phyloP scores from a whole-genome alignment of 1,140 invertebrate genomes.

The Drosophila punjabiensis region DNA sequence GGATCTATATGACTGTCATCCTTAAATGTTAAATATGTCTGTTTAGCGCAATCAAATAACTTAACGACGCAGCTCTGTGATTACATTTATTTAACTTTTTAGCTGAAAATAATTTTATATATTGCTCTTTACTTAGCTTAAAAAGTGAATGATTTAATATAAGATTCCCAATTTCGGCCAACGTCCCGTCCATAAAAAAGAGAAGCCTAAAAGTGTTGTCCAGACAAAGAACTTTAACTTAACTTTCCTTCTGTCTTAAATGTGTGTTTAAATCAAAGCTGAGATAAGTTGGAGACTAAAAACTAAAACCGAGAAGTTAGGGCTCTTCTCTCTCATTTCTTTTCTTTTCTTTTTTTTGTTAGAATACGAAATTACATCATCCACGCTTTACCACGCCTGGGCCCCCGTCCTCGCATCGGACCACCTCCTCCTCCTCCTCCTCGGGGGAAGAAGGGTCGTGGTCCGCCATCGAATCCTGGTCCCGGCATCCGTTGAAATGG shows the following conservation, averaged over 20 bases:
- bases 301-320: conserved; percentile 43
- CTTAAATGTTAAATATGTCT: too few species aligned
- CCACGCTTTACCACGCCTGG: conserved; percentile 83
- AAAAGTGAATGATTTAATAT: too few species aligned
- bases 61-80: conserved; percentile 13
- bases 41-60: conserved; percentile 38
- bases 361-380: conserved; percentile 78
- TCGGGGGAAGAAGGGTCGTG: conserved; percentile 57
- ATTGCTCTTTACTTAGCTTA: conserved; percentile 4
- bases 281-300: conserved; percentile 61
- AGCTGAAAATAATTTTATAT: background rate
- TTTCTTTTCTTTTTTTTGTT: background rate
- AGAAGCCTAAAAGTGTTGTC: background rate
- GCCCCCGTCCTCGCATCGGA: conserved; percentile 63
- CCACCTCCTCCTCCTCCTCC: conserved; percentile 60
- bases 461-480: conserved; percentile 59
- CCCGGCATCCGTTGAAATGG: conserved; percentile 70
- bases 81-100: conserved; percentile 47
- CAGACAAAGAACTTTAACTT: background rate
- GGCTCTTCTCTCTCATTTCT: background rate
- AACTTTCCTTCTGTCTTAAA: conserved; percentile 22
- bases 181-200: background rate
- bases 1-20: background rate
- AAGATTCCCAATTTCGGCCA: background rate
- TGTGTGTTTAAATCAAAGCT: conserved; percentile 45